Conservation (phyloP, 2,797 vertebrate species). For the Clarias fuscus region DNA sequence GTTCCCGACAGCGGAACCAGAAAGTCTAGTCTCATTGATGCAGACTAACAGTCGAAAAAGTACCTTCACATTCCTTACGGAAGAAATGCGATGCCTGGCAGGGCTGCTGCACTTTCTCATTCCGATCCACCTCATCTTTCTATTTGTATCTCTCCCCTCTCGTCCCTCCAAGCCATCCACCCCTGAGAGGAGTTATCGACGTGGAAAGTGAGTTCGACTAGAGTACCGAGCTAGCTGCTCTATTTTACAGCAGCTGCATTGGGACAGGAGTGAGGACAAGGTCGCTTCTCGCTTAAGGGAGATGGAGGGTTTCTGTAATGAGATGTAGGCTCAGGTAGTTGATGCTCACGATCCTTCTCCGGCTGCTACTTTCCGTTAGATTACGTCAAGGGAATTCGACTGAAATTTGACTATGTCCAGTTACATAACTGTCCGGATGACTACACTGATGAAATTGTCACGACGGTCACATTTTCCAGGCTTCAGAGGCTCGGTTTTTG, state of each 20-base stretch:
- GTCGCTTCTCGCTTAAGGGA: conserved; percentile 49
- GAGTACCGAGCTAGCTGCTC: conserved; percentile 6
- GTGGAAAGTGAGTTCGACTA: conserved; percentile 21
- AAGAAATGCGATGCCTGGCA: background rate
- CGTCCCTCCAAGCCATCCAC: background rate
- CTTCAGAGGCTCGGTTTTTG: background rate
- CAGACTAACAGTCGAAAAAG: background rate
- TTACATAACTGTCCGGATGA: background rate
- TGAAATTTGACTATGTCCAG: too few species aligned
- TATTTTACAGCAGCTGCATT: conserved; percentile 40
- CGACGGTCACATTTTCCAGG: background rate
- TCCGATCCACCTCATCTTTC: conserved; percentile 1
- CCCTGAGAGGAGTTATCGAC: conserved; percentile 28
- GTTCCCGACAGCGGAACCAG: too few species aligned
- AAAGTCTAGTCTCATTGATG: too few species aligned
- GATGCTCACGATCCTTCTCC: conserved; percentile 37
- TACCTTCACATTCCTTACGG: background rate
- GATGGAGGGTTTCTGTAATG: conserved; percentile 49
- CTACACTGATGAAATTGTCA: background rate
- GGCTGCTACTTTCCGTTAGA: conserved; percentile 4
- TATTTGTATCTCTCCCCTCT: conserved; percentile 14
- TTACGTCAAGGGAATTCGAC: background rate
- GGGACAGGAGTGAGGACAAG: conserved; percentile 46
- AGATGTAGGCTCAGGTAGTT: conserved; percentile 41
- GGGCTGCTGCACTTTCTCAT: background rate